Conservation (phyloP, 2,797 vertebrate species). For the Cuniculus paca region DNA sequence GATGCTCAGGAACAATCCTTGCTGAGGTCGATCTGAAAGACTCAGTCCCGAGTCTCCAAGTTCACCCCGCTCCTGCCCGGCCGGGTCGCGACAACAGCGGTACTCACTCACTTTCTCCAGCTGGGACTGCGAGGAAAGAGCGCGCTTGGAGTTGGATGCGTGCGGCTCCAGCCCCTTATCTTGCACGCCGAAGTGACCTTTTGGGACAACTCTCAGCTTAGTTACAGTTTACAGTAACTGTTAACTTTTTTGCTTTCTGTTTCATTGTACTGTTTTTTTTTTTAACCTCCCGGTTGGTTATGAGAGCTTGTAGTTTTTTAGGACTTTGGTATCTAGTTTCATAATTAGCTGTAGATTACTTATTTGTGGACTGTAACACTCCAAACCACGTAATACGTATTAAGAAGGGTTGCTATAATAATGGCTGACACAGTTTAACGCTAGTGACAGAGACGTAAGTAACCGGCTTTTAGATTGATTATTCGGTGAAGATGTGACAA, state of each 20-base stretch:
- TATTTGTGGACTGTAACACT: background rate
- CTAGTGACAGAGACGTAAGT: background rate
- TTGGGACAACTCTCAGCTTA: background rate
- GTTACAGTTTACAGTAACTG: background rate
- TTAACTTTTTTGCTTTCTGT: background rate
- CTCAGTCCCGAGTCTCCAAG: background rate
- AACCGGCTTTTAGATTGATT: slow-evolving; percentile 12
- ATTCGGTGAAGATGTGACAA: background rate
- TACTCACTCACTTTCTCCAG: background rate
- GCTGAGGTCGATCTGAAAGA: background rate
- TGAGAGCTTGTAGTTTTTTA: slow-evolving; percentile 25
- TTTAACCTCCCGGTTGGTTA: background rate
- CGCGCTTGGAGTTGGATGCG: background rate
- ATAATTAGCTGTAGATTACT: background rate
- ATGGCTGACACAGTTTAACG: background rate
- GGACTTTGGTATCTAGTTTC: background rate
- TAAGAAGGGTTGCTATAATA: background rate
- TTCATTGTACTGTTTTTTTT: background rate
- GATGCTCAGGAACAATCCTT: background rate
- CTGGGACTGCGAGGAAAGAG: background rate
- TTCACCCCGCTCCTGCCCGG: background rate
- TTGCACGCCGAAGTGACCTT: background rate
- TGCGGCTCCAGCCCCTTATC: background rate
- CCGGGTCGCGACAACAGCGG: background rate
- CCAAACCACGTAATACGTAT: background rate